phyloP scores from a whole-genome alignment of 2,888 invertebrate species.

The Lathronympha strigana region DNA sequence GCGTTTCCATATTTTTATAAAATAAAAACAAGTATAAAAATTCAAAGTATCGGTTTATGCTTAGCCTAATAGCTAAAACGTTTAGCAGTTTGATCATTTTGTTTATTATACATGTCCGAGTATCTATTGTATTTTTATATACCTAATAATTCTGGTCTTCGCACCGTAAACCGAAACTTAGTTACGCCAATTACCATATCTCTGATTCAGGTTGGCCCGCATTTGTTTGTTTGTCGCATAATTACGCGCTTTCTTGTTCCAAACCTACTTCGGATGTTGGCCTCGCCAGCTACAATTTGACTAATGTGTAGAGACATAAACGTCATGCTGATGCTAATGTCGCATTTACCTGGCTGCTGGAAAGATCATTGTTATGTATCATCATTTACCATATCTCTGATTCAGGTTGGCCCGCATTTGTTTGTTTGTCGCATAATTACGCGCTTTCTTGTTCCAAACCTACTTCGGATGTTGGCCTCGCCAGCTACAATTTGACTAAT shows the following conservation, averaged over 20 bases:
- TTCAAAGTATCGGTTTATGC: no score
- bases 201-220: slow-evolving; percentile 59
- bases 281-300: slow-evolving; percentile 45
- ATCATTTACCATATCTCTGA: slow-evolving; percentile 65
- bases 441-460: slow-evolving; percentile 55
- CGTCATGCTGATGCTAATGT: no score
- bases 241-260: slow-evolving; percentile 58
- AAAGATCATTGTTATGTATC: no score
- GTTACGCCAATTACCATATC: slow-evolving; percentile 61
- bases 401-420: slow-evolving; percentile 58
- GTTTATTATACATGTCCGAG: no score
- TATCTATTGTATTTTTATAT: neutral
- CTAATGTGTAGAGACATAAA: no score
- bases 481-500: no score
- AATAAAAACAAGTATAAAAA: no score
- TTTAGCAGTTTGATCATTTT: no score
- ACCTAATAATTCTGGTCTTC: slow-evolving; percentile 9
- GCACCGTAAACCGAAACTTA: slow-evolving; percentile 20
- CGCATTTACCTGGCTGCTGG: no score
- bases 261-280: slow-evolving; percentile 51
- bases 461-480: slow-evolving; percentile 51
- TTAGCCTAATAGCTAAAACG: no score
- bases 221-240: slow-evolving; percentile 59
- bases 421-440: slow-evolving; percentile 59
- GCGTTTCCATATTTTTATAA: no score